Evolutionary conservation across 2,797 vertebrate genomes (phyloP), one percentile per base, ranked within the genome.

Genomic region (Leptodactylus fallax): DNA sequence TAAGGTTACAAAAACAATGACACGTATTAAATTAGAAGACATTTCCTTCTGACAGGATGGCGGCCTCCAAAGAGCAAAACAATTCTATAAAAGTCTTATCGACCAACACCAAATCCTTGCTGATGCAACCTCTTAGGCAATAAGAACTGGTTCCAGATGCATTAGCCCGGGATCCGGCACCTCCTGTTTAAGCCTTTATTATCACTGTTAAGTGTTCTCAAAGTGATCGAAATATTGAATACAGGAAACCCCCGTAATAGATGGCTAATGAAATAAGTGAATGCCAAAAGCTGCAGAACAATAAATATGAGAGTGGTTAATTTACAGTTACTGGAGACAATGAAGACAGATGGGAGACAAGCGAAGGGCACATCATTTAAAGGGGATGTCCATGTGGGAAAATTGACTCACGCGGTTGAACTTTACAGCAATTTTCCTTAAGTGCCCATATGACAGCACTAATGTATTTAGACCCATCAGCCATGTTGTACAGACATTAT

Each of bases 231-330:
- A 76, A 76, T n/a, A 19, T 8, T 81, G 6, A 63, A 81, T 45
- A 23, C 79, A 19, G 56, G 78, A 58, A 58, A 79, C 56, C 56
- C 76, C 58, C 19, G 12, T 81, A 63, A 81, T 47, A 58, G 58
- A 81, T 14, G 17, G 58, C 0, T 47, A 63, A 21, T 21, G 58
- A 80, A 80, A 80, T 80, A 60, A 74, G 45, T 49, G 17, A n/a
- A 49, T 3, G 21, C 21, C n/a, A 49, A 17, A 51, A n/a, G 11
- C 21, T n/a, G 19, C n/a, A 13, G 6, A 2, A 72, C 69, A 77
- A 77, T 51, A 23, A 51, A 74, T 74, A 49, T 7, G 7, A n/a
- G 49, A 45, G 69, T 72, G 27, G 71, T 49, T 74, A 74, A 21
- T 74, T 74, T 49, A 74, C 71, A 51, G 45, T 21, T 74, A n/a